Percentiles rank a stretch among this genome's conserved stretches.
These are phyloP conservation scores for Lochmaea crataegi DNA, from an alignment of 2,888 invertebrate species.

Conservation along the genomic window DNA sequence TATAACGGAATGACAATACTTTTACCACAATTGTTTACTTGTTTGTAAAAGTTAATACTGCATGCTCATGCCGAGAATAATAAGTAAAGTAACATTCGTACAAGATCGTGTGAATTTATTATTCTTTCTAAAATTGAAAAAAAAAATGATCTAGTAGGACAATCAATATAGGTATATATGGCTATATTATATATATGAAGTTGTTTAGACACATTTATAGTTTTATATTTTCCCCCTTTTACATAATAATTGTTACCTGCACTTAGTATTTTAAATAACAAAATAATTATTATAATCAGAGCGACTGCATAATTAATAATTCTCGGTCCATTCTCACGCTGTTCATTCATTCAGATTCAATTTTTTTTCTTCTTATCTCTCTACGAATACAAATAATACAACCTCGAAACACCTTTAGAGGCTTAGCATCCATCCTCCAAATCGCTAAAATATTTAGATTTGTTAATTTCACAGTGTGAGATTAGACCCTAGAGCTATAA, in stretches of 20 bases:
- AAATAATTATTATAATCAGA: conserved; percentile 24
- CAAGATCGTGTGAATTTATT: neutral
- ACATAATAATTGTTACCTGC: conserved; percentile 8
- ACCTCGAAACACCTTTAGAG: conserved; percentile 33
- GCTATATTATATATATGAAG: too few species aligned
- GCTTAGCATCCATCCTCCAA: conserved; percentile 33
- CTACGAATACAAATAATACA: conserved; percentile 34
- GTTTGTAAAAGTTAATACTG: neutral
- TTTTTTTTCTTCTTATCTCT: conserved; percentile 25
- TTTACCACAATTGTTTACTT: conserved; percentile 4
- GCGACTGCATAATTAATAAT: conserved; percentile 36
- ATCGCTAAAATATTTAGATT: conserved; percentile 57
- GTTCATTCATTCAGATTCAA: conserved; percentile 21
- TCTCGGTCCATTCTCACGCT: conserved; percentile 43
- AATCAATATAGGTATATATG: too few species aligned
- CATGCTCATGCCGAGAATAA: neutral
- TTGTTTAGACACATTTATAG: too few species aligned
- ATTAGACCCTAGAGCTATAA: conserved; percentile 43
- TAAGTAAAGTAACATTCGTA: neutral
- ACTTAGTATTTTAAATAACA: conserved; percentile 20
- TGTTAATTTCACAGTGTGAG: conserved; percentile 58
- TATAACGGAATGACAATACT: conserved; percentile 18
- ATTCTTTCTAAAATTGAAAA: neutral
- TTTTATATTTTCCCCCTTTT: neutral
- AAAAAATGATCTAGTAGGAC: too few species aligned